Conservation (phyloP, 2,797 vertebrate genomes). For the Lepidocolaptes lacrymiger region DNA sequence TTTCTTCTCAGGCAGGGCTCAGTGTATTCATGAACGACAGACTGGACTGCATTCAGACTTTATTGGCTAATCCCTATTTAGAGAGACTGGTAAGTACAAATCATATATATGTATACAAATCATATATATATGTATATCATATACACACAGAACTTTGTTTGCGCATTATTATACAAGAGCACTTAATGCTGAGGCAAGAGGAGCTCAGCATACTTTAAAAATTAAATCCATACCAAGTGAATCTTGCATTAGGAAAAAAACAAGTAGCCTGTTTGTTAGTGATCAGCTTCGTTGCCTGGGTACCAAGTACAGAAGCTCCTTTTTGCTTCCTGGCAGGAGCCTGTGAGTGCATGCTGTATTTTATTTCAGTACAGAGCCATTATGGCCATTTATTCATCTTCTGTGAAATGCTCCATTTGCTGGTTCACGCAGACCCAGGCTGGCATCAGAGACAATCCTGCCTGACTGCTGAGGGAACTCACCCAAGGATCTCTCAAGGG, state of each 20-base stretch:
- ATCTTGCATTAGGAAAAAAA: background rate
- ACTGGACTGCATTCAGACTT: background rate
- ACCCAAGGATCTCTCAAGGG: background rate
- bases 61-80: background rate
- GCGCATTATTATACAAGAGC: background rate
- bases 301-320: slow-evolving; percentile 39
- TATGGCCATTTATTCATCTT: background rate
- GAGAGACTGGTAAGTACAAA: background rate
- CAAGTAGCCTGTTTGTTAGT: background rate
- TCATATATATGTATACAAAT: background rate
- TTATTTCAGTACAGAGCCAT: slow-evolving; percentile 25
- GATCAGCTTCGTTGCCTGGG: slow-evolving; percentile 36
- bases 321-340: slow-evolving; percentile 23
- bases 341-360: background rate
- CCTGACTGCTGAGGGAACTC: background rate
- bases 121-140: background rate
- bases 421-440: background rate
- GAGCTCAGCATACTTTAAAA: background rate
- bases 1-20: background rate
- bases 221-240: background rate
- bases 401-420: background rate
- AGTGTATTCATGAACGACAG: background rate
- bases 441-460: background rate
- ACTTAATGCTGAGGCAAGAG: background rate
- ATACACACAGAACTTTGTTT: background rate